Conservation (phyloP, 1,140 invertebrate genomes). For the Ephestia elutella region DNA sequence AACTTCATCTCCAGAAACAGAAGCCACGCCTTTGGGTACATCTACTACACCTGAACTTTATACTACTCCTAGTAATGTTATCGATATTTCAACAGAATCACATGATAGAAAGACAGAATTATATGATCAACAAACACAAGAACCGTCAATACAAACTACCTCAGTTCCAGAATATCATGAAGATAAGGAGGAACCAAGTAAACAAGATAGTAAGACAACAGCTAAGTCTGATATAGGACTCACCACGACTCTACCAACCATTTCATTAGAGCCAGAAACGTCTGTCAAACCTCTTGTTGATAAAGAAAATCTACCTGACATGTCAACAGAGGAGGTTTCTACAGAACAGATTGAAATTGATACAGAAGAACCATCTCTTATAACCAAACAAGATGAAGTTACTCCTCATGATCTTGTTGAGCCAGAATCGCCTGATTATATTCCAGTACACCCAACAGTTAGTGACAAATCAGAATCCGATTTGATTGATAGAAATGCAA, state of each 20-base stretch:
- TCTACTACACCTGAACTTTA: neutral
- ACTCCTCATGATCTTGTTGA: constrained; percentile 5
- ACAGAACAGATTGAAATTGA: constrained; percentile 5
- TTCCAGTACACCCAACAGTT: constrained; percentile 6
- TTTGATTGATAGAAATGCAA: neutral
- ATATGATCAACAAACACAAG: neutral
- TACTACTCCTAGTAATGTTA: neutral
- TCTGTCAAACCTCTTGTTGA: neutral
- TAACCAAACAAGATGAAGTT: neutral
- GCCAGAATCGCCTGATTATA: neutral
- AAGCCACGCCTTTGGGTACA: neutral
- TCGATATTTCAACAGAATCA: neutral
- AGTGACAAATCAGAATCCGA: neutral
- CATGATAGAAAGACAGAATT: neutral
- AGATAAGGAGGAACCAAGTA: neutral
- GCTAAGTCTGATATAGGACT: neutral
- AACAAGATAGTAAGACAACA: neutral
- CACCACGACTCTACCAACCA: neutral
- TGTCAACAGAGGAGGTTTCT: neutral
- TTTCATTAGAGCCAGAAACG: neutral
- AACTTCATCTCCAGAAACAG: neutral
- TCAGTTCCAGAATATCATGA: neutral
- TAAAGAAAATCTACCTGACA: neutral
- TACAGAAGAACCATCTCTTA: constrained; percentile 10
- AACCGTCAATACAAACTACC: neutral